Evolutionary conservation across 2,888 invertebrate genomes (phyloP).

Genomic region (Diachrysia chrysitis): DNA sequence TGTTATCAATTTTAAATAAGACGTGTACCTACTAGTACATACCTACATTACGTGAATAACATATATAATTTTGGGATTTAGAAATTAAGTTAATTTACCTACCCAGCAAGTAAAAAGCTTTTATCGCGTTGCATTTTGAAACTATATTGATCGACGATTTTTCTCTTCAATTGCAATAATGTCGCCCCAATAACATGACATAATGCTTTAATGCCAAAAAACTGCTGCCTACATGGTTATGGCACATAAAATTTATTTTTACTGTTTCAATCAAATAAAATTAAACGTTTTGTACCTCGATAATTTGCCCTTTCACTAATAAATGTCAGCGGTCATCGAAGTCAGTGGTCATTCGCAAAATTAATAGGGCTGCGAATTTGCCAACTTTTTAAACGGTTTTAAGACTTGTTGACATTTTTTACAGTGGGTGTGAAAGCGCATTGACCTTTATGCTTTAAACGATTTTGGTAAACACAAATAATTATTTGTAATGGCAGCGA

Average conservation of each 20-base stretch:
- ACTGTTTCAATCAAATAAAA: background rate
- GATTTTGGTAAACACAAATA: slow-evolving; percentile 58
- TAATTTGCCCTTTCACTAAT: slow-evolving; percentile 43
- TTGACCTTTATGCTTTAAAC: slow-evolving; percentile 54
- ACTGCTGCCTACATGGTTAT: background rate
- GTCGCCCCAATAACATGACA: background rate
- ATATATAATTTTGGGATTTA: too few species aligned
- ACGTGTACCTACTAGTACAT: too few species aligned
- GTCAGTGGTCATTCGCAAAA: slow-evolving; percentile 35
- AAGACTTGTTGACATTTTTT: slow-evolving; percentile 45
- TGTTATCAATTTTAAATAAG: background rate
- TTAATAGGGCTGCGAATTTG: slow-evolving; percentile 50
- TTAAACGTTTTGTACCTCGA: slow-evolving; percentile 25
- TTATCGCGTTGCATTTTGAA: too few species aligned
- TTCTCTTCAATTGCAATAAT: background rate
- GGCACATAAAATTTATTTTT: slow-evolving; percentile 1
- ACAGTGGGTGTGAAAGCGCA: slow-evolving; percentile 51
- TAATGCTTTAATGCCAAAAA: background rate
- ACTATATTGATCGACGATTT: background rate
- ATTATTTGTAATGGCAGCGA: slow-evolving; percentile 61
- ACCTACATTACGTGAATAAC: too few species aligned
- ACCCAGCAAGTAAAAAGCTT: too few species aligned
- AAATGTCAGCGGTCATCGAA: slow-evolving; percentile 41
- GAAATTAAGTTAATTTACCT: too few species aligned
- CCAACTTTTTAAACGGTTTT: slow-evolving; percentile 56